Base-by-base conservation (phyloP, 2,888 invertebrate species). In the Desoria tigrina region DNA sequence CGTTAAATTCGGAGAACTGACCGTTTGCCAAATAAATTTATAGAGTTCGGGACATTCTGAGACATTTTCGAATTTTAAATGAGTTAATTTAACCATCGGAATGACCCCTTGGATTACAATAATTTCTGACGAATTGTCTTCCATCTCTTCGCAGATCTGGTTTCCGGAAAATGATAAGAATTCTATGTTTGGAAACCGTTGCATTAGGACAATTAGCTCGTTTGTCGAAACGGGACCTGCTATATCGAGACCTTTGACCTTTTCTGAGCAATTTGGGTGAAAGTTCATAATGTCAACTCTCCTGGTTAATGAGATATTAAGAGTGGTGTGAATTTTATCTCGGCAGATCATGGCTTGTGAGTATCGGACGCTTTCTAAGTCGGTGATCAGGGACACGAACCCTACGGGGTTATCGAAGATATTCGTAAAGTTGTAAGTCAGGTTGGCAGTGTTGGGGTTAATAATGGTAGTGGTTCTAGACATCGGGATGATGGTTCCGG, bases 11-110 rank as follows among this genome's bases (percentile, higher is more conserved):
- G 28, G 55, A 55, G 32, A 7, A 18, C 4, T 6, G n/a, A 32
- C 11, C 4, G 16, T 4, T 16, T 55, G 28, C 4, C 16, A n/a
- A 7, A 55, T 2, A n/a, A 55, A 55, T 3, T 32, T 24, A n/a
- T 27, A 24, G 16, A 55, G 55, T 6, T 32, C 55, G 23, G 27
- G 18, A 27, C 55, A 55, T n/a, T 55, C 55, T 7, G 55, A 2
- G 14, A 24, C 2, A 28, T 55, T 55, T 16, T 24, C 16, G n/a
- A 55, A 11, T 55, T 32, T 55, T 11, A 51, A 14, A 24, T 51
- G 23, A 21, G 4, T 21, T 23, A 51, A 51, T 2, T 51, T 9
- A 23, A 4, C 23, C 6, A 51, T 4, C 4, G 4, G 2, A 24
- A 51, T 24, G 4, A 21, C 23, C 24, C 3, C 24, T 18, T 24